Evolutionary conservation across 2,888 invertebrate genomes (phyloP).

Genomic region (Tinea pellionella): DNA sequence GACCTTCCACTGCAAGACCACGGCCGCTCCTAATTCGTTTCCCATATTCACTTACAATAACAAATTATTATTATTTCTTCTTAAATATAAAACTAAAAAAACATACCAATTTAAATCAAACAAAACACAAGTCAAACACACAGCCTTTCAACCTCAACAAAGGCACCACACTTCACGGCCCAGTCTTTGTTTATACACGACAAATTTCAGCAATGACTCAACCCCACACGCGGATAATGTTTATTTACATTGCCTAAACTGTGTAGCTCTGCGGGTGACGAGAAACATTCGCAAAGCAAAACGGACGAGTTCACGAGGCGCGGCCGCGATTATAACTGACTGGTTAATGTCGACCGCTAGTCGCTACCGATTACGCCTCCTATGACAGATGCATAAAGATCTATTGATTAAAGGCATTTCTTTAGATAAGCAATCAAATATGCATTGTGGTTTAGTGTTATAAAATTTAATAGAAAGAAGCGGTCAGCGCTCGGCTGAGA

Average conservation of each 20-base stretch:
- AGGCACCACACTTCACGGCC: too few relatives aligned
- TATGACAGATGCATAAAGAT: background rate
- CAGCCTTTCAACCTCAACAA: background rate
- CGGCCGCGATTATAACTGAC: background rate
- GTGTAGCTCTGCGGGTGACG: constrained; percentile 17
- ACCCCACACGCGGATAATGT: constrained; percentile 30
- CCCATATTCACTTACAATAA: too few relatives aligned
- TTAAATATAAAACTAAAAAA: background rate
- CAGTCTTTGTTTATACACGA: constrained; percentile 30
- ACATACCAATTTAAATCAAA: background rate
- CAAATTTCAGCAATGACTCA: constrained; percentile 31
- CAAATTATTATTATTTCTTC: too few relatives aligned
- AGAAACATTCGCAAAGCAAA: constrained; percentile 16
- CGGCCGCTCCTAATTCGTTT: too few relatives aligned
- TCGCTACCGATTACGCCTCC: background rate
- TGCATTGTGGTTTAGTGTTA: background rate
- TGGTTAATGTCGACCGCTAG: background rate
- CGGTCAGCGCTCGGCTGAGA: too few relatives aligned
- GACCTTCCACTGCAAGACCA: too few relatives aligned
- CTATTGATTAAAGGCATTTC: background rate
- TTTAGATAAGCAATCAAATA: background rate
- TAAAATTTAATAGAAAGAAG: too few relatives aligned
- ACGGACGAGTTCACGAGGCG: background rate
- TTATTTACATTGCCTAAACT: constrained; percentile 41
- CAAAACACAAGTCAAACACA: background rate